Conservation (phyloP, 1,140 invertebrate genomes). For the Dufourea novaeangliae region DNA sequence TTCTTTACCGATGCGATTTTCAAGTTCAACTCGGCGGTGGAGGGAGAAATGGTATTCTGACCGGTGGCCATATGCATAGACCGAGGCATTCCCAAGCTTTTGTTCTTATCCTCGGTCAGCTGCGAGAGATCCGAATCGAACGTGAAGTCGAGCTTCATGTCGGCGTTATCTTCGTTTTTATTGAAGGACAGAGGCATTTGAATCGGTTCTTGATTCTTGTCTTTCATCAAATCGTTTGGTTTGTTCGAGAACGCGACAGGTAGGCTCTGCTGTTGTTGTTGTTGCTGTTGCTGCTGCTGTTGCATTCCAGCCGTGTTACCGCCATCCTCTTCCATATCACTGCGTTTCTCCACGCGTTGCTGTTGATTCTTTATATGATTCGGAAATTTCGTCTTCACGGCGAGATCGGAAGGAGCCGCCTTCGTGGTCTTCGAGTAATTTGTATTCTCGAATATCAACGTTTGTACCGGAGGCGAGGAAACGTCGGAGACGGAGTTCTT, state of each 20-base stretch:
- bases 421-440: slow-evolving; percentile 87
- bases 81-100: slow-evolving; percentile 84
- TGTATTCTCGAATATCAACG: slow-evolving; percentile 95
- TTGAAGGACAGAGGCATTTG: slow-evolving; percentile 84
- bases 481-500: slow-evolving; percentile 85
- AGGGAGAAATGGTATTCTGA: slow-evolving; percentile 86
- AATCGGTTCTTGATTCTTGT: slow-evolving; percentile 83
- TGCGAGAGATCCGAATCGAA: slow-evolving; percentile 91
- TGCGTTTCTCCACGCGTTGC: slow-evolving; percentile 77
- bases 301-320: neutral
- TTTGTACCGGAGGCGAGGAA: slow-evolving; percentile 90
- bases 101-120: slow-evolving; percentile 88
- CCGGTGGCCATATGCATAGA: slow-evolving; percentile 84
- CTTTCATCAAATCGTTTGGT: slow-evolving; percentile 83
- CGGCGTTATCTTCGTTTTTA: slow-evolving; percentile 89
- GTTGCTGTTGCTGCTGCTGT: slow-evolving; percentile 72
- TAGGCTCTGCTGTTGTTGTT: slow-evolving; percentile 76
- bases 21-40: slow-evolving; percentile 93
- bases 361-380: slow-evolving; percentile 79
- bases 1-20: slow-evolving; percentile 97
- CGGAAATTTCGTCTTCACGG: slow-evolving; percentile 80
- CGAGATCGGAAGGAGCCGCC: slow-evolving; percentile 73
- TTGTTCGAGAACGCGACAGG: slow-evolving; percentile 84
- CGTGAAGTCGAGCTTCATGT: slow-evolving; percentile 95
- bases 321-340: slow-evolving; percentile 72